A percentile compares a stretch with the other conserved stretches of the same genome.
Conservation (phyloP, 2,113 vertebrate species). For the Neodontobutis hainanensis region DNA sequence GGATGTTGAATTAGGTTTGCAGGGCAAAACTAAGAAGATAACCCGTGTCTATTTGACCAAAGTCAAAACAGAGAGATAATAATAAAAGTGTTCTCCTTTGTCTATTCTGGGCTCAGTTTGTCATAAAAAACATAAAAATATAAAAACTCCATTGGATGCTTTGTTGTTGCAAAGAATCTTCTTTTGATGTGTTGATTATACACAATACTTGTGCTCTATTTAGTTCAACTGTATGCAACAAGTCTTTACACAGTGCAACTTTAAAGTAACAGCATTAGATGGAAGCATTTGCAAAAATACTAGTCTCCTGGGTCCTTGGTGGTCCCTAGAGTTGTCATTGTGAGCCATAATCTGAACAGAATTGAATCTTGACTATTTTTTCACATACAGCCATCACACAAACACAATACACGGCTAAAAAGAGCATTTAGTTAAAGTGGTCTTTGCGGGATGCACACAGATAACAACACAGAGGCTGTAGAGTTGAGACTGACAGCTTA, state of each 20-base stretch:
- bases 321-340: background rate
- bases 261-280: background rate
- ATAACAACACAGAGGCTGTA: background rate
- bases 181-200: background rate
- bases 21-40: background rate
- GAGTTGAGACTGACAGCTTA: background rate
- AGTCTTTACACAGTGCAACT: background rate
- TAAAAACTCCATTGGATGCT: background rate
- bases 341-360: background rate
- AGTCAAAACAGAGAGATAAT: constrained; percentile 4
- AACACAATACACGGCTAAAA: background rate
- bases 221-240: background rate
- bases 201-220: background rate
- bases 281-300: background rate
- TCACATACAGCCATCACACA: background rate
- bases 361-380: background rate
- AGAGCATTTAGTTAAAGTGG: background rate
- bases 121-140: background rate
- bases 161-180: background rate
- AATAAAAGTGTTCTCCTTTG: background rate
- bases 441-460: background rate
- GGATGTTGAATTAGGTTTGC: background rate
- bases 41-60: too few species aligned
- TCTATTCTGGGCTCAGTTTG: too few species aligned
- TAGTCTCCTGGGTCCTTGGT: background rate